Evolutionary conservation across 2,113 vertebrate species (phyloP).

Genomic region (Pardalotus punctatus): DNA sequence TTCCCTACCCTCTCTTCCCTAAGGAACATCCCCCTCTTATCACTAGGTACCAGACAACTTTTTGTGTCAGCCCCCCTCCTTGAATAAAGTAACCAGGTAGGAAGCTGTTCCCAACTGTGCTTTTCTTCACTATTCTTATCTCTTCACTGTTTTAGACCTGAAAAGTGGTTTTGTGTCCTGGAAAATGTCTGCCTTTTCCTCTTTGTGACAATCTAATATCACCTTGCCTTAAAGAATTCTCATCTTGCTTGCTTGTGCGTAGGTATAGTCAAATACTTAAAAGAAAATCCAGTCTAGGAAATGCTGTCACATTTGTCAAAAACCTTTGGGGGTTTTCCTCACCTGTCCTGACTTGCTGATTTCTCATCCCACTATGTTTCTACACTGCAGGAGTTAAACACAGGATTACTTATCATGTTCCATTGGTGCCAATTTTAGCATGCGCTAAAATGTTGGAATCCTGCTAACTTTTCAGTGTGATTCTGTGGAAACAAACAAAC

Average conservation of each 20-base stretch:
- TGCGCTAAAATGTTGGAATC: not conserved
- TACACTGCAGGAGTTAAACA: not conserved
- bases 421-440: not conserved
- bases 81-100: not conserved
- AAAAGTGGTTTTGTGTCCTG: not conserved
- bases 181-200: not conserved
- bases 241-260: fast-evolving
- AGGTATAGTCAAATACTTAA: not conserved
- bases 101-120: not conserved
- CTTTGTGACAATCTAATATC: not conserved
- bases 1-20: not conserved
- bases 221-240: not conserved
- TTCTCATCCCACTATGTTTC: not conserved
- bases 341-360: not conserved
- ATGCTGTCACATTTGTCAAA: not conserved
- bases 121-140: not conserved
- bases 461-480: not conserved
- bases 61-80: not conserved
- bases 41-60: not conserved
- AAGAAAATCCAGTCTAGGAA: not conserved
- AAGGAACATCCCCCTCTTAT: not conserved
- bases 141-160: not conserved
- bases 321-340: not conserved
- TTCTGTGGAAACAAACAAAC: not conserved
- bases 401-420: not conserved